Base-by-base conservation (phyloP, 2,888 invertebrate species). In the Capitulum mitella region DNA sequence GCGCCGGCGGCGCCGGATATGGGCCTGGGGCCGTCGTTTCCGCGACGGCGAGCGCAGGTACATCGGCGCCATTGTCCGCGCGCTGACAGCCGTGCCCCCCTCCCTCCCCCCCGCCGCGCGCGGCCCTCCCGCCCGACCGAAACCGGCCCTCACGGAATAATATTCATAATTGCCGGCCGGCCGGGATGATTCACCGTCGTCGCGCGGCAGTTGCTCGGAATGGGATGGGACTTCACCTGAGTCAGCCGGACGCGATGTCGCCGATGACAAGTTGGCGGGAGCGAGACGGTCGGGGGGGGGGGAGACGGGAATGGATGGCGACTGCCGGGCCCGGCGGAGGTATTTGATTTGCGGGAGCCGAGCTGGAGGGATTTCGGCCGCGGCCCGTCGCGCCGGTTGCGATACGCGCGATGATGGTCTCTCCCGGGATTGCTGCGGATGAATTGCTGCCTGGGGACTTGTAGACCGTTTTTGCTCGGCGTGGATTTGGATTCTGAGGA, bases 161-260 rank as follows among this genome's bases (percentile, higher is more conserved):
- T 64, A 64, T 64, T 64, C 64, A 64, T 64, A 64, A 64, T 64
- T 64, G 34, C 61, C 29, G 61, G 29, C 8, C 29, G 32, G 64
- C 14, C 34, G 29, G 29, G 34, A 32, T 64, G 64, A 64, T 34
- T 6, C 64, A 64, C 29, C 34, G 34, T 3, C 19, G 64, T 14
- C 19, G 14, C 64, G 64, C 32, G 29, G 34, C 51, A 3, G 51
- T 19, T 3, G 51, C 51, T 43, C 10, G 58, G 5, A 29, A 58
- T 58, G 58, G n/a, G 58, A 58, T 58, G 64, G 58, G 32, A 3
- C 10, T 34, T 64, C 32, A 64, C 64, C 64, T 64, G 64, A 64
- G 64, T 64, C 64, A 64, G 64, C 16, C n/a, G n/a, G n/a, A n/a
- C n/a, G n/a, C n/a, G n/a, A n/a, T n/a, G 16, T 16, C 64, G 2